phyloP scores from a whole-genome alignment of 2,888 invertebrate species.

The Aphidius colemani region DNA sequence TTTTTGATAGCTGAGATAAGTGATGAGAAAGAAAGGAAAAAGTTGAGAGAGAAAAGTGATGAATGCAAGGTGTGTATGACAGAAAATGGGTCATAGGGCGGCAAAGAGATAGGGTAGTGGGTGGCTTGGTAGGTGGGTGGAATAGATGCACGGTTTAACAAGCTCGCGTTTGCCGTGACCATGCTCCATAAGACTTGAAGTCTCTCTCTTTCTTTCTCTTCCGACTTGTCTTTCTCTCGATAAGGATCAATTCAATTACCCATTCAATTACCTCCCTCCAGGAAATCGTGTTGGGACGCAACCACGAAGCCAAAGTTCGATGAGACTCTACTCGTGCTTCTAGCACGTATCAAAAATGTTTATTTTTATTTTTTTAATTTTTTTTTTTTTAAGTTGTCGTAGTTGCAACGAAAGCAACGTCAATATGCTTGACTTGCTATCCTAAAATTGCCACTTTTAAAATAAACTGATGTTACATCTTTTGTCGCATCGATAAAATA shows the following conservation, averaged over 20 bases:
- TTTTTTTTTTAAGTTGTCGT: too few species aligned
- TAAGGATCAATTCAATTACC: conserved; percentile 53
- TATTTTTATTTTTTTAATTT: too few species aligned
- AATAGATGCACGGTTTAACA: conserved; percentile 35
- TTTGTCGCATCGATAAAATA: too few species aligned
- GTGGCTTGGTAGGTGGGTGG: conserved; percentile 29
- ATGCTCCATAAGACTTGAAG: conserved; percentile 45
- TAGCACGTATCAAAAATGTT: conserved; percentile 15
- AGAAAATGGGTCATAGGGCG: background rate
- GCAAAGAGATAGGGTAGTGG: conserved; percentile 21
- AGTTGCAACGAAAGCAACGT: too few species aligned
- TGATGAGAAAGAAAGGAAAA: conserved; percentile 1
- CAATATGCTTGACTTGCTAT: too few species aligned
- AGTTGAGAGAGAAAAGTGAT: background rate
- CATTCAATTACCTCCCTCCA: conserved; percentile 47
- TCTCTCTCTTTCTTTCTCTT: conserved; percentile 19
- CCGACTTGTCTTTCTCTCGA: conserved; percentile 33
- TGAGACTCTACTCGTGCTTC: conserved; percentile 28
- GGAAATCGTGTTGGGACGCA: conserved; percentile 37
- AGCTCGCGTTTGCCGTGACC: conserved; percentile 50
- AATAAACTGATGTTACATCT: too few species aligned
- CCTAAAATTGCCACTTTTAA: too few species aligned
- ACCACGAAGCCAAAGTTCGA: conserved; percentile 37
- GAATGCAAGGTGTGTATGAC: conserved; percentile 8
- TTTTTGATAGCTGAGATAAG: conserved; percentile 7